These are phyloP conservation scores for Holcopasites calliopsidis DNA, from an alignment of 1,140 invertebrate genomes.

Conservation along the genomic window DNA sequence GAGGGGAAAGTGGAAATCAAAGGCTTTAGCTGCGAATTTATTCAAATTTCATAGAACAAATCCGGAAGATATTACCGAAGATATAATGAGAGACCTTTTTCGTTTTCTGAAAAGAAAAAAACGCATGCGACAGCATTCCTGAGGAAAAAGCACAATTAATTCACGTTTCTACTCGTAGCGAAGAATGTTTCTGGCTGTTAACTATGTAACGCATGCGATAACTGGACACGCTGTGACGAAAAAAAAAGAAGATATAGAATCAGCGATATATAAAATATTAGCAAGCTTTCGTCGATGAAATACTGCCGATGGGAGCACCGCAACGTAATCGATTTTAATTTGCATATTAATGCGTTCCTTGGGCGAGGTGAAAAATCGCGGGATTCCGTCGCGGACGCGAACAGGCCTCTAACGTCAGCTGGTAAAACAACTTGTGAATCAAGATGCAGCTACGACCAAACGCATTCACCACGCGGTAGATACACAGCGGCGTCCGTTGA, in stretches of 20 bases:
- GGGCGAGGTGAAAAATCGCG: slow-evolving; percentile 27
- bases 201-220: too few species aligned
- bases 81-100: not conserved
- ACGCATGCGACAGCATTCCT: not conserved
- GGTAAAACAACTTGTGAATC: not conserved
- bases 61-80: too few species aligned
- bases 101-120: not conserved
- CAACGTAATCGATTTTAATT: slow-evolving; percentile 37
- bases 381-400: not conserved
- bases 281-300: slow-evolving; percentile 16
- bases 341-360: slow-evolving; percentile 36
- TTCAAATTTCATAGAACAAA: not conserved
- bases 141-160: not conserved
- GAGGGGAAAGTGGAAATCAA: too few species aligned
- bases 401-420: not conserved
- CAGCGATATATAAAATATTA: slow-evolving; percentile 32
- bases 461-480: not conserved
- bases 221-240: not conserved
- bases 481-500: not conserved
- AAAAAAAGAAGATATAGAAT: slow-evolving; percentile 13
- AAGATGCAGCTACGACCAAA: not conserved
- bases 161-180: not conserved
- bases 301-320: slow-evolving; percentile 1
- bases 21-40: too few species aligned
- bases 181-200: not conserved